phyloP scores from a whole-genome alignment of 2,888 invertebrate genomes.

The Sisyra terminalis region DNA sequence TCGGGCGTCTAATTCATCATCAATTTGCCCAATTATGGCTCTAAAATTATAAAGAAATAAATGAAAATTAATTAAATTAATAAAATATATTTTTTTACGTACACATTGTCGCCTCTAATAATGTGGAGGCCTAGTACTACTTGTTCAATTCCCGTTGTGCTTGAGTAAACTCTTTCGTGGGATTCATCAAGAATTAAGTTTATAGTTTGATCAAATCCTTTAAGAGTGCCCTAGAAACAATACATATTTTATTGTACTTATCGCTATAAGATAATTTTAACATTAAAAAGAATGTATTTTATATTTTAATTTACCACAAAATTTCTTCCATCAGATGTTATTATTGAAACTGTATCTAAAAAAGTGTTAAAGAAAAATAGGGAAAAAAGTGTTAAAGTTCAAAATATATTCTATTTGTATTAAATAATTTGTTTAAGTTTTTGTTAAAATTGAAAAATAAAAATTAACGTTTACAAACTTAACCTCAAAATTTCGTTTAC shows the following conservation, averaged over 20 bases:
- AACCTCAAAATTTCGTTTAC: not conserved
- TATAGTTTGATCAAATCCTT: slow-evolving; percentile 99
- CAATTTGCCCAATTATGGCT: slow-evolving; percentile 70
- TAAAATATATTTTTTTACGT: too few relatives aligned
- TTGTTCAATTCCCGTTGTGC: slow-evolving; percentile 80
- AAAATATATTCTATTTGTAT: too few relatives aligned
- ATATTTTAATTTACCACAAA: slow-evolving; percentile 57
- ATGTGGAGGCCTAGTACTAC: slow-evolving; percentile 95
- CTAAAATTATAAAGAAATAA: slow-evolving; percentile 27
- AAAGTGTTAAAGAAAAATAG: slow-evolving; percentile 13
- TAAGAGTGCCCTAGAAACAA: slow-evolving; percentile 65
- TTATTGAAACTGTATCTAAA: slow-evolving; percentile 76
- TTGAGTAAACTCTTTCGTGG: slow-evolving; percentile 94
- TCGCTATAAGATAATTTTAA: too few relatives aligned
- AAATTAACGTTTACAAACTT: not conserved
- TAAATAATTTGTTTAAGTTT: not conserved
- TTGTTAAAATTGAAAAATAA: not conserved
- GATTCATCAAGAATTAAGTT: slow-evolving; percentile 96
- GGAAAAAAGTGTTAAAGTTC: too few relatives aligned
- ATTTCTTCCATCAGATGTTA: slow-evolving; percentile 90
- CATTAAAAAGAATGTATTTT: too few relatives aligned
- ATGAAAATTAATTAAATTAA: not conserved
- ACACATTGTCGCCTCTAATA: slow-evolving; percentile 95
- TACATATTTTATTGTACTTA: too few relatives aligned
- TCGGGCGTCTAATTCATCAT: slow-evolving; percentile 67